phyloP scores from a whole-genome alignment of 2,797 vertebrate genomes.

The Pachyuromys duprasi region DNA sequence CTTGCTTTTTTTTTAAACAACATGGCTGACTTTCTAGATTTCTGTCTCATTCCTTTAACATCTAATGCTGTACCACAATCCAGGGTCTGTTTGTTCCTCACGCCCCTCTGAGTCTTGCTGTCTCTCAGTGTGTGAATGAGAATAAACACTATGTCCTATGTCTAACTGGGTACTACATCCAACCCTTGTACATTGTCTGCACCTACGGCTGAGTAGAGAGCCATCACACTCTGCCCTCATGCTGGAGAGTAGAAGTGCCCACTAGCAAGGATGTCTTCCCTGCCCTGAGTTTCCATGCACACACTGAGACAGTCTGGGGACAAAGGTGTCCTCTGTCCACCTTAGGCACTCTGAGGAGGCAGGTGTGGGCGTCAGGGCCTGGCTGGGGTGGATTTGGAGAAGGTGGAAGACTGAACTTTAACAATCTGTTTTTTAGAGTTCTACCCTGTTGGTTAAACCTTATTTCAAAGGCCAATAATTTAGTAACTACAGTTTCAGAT shows the following conservation, averaged over 20 bases:
- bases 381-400: background rate
- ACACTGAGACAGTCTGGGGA: background rate
- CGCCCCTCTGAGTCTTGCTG: background rate
- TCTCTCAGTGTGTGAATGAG: background rate
- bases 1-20: background rate
- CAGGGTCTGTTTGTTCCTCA: background rate
- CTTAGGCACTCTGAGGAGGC: background rate
- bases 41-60: background rate
- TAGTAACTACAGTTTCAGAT: background rate
- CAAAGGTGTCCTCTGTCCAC: background rate
- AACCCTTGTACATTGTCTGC: fast-evolving
- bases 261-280: background rate
- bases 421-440: background rate
- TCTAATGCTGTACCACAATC: background rate
- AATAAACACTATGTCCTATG: fast-evolving
- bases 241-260: background rate
- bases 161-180: background rate
- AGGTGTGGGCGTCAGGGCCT: background rate
- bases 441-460: background rate
- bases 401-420: background rate
- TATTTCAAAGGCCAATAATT: background rate
- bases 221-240: background rate
- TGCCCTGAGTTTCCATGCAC: no score
- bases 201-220: background rate
- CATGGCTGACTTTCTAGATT: background rate